Base-by-base conservation (phyloP, 2,888 invertebrate species). In the Amblyjoppa fuscipennis region DNA sequence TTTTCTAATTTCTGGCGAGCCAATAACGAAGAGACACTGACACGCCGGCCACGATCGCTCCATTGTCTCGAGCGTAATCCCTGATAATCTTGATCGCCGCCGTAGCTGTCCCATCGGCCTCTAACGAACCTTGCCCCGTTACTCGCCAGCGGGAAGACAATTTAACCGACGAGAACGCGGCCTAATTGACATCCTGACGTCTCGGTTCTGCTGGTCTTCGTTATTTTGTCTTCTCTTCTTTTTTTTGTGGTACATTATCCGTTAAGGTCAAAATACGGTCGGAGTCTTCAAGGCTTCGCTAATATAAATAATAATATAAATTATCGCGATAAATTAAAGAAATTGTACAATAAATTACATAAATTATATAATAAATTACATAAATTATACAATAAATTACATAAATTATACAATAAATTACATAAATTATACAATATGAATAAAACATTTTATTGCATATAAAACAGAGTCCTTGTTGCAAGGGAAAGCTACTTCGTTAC, bases 141-240 rank as follows among this genome's bases (percentile, higher is more conserved):
- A 59, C 9, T 41, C 38, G 25, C 41, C 31, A 20, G 28, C 56
- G 53, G n/a, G 59, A 41, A 53, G 59, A 75, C 45, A 74, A 38
- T 75, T 75, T 73, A 74, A 75, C 59, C 68, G 59, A 41, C 59
- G 16, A 74, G 74, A 59, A 68, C 41, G 34, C 56, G 13, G 49
- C 11, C 75, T 75, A 49, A 81, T 61, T 81, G 75, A 75, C 69
- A 74, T 45, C 56, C 56, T 28, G 45, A 81, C 25, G 56, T 68
- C 80, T 74, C 31, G 53, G 66, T 81, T 68, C 41, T 28, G 25
- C 38, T 45, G 71, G 74, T 64, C 64, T 73, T 51, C 41, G 34
- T 41, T 41, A 41, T 11, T 41, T 41, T 34, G 34, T 34, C 6
- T 34, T 34, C 5, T 6, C 71, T 2, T n/a, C 20, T 20, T 20